Evolutionary conservation across 2,888 invertebrate genomes (phyloP), one percentile per base, ranked within the genome.

Genomic region (Platycheirus rosarum): DNA sequence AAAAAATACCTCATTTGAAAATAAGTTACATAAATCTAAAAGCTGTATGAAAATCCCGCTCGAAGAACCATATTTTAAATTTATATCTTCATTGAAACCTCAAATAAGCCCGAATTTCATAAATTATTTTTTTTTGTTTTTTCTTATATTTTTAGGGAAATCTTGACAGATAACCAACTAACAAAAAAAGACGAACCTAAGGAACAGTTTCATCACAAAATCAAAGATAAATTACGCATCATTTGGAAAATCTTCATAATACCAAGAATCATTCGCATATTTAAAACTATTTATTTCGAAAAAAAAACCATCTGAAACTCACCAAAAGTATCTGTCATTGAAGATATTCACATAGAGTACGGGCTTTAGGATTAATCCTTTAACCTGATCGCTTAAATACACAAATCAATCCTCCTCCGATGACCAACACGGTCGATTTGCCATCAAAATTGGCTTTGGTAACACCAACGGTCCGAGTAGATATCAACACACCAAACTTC

Each of bases 401-500:
- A 75, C 68, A 42, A 75, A 85, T 85, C 57, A 84, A 86, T 44
- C 62, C 44, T 48, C 84, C 87, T 88, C 87, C 89, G 87, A 90
- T 90, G 90, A 89, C 88, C 88, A 86, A 88, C 86, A 75, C 85
- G 89, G 88, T 88, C 89, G 87, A 85, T 86, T 85, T 86, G 86
- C 86, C 85, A 85, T 85, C 87, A 85, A 89, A 87, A 88, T 89
- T 88, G 89, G 89, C 89, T 87, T 85, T 86, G 84, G 86, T 84
- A 86, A 86, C 86, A 85, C 85, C 85, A 86, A 84, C 85, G 84
- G 66, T 85, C 85, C 53, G 68, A 68, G 35, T 40, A 62, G 73
- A 71, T 9, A 62, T 53, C 42, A 37, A 66, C 75, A 49, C n/a
- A n/a, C n/a, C n/a, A n/a, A n/a, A 60, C 11, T 11, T 37, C 40